phyloP scores from a whole-genome alignment of 2,113 vertebrate genomes.

The Sphyrna mokarran region DNA sequence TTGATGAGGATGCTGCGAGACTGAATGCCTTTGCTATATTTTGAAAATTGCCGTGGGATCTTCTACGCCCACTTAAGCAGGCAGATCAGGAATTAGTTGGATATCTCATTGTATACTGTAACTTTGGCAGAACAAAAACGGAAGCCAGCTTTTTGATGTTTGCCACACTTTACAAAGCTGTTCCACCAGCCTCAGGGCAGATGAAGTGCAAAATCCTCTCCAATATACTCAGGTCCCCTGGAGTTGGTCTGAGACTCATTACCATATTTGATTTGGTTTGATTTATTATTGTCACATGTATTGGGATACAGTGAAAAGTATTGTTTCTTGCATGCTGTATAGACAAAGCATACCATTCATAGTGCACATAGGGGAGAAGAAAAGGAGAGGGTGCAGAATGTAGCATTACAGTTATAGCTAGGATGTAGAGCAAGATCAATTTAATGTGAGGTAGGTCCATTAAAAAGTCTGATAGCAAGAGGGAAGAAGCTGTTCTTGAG shows the following conservation, averaged over 20 bases:
- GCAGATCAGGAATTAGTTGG: background rate
- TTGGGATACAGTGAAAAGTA: no score
- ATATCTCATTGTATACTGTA: background rate
- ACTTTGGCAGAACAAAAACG: background rate
- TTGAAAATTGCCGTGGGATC: background rate
- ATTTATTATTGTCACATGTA: no score
- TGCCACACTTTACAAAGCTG: background rate
- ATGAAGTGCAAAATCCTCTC: background rate
- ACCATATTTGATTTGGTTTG: no score
- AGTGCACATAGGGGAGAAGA: no score
- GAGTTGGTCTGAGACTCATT: background rate
- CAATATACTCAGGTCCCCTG: background rate
- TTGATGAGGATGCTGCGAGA: background rate
- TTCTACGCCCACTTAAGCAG: background rate
- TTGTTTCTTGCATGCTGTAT: no score
- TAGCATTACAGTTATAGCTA: no score
- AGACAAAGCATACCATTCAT: no score
- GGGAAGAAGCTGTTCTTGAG: no score
- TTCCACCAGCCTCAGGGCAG: background rate
- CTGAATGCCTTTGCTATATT: background rate
- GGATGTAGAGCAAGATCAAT: no score
- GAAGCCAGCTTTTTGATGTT: background rate
- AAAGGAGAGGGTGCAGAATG: no score
- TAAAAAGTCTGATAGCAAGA: no score
- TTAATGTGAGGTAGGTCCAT: no score